phyloP scores from a whole-genome alignment of 1,140 invertebrate genomes.

The Platorchestia sp. region DNA sequence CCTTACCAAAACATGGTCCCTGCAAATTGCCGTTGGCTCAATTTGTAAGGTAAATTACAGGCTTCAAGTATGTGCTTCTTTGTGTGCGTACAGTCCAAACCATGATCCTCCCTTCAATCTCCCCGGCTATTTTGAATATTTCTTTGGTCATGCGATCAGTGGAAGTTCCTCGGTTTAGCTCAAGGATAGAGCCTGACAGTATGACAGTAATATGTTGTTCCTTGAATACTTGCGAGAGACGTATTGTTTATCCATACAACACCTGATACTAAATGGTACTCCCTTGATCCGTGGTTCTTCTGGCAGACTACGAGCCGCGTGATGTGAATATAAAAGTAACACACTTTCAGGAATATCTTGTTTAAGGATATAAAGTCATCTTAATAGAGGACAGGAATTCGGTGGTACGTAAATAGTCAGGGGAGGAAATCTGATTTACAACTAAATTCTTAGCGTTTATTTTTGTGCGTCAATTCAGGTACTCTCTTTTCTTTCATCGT shows the following conservation, averaged over 20 bases:
- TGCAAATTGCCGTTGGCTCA: neutral
- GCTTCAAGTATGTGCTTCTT: neutral
- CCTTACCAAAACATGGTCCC: neutral
- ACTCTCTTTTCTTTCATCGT: neutral
- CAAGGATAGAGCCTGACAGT: neutral
- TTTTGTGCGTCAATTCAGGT: neutral
- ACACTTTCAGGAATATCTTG: neutral
- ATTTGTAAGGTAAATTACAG: conserved; percentile 10
- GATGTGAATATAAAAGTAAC: neutral
- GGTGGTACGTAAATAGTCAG: neutral
- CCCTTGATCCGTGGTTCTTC: neutral
- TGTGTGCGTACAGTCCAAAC: neutral
- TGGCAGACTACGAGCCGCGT: neutral
- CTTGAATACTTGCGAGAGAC: neutral
- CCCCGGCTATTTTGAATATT: neutral
- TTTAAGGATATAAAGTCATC: neutral
- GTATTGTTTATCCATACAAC: neutral
- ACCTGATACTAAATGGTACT: neutral
- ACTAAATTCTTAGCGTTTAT: neutral
- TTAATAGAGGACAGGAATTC: neutral
- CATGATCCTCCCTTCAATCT: conserved; percentile 6
- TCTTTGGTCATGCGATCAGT: conserved; percentile 6
- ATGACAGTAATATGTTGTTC: conserved; percentile 9
- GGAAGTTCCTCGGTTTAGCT: neutral
- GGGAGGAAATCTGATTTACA: neutral